A percentile compares a stretch with the other conserved stretches of the same genome.
Conservation (phyloP, 1,140 invertebrate species). For the Platyscapa corneri region DNA sequence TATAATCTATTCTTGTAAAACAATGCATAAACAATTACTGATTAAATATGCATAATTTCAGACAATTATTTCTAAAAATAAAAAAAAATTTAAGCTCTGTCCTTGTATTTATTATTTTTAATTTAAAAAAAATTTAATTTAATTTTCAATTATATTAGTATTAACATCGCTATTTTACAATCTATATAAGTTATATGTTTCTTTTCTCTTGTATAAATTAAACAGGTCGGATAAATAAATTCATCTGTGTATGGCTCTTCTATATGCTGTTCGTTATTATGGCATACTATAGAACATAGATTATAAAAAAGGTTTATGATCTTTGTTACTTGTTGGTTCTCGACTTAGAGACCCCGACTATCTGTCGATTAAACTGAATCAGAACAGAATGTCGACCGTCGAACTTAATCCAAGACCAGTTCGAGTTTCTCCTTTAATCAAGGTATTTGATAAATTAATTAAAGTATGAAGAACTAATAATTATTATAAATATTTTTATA, state of each 20-base stretch:
- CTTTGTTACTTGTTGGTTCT: not conserved
- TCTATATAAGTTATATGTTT: not conserved
- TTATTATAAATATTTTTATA: constrained; percentile 10
- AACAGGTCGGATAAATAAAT: not conserved
- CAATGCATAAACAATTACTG: no score
- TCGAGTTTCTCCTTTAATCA: constrained; percentile 83
- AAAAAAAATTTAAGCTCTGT: no score
- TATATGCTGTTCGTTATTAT: not conserved
- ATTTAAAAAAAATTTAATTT: no score
- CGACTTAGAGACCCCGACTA: not conserved
- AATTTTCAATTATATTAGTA: no score
- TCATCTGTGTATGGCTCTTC: not conserved
- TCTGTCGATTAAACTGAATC: not conserved
- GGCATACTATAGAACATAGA: no score
- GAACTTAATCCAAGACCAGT: constrained; percentile 74
- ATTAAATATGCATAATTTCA: no score
- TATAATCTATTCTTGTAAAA: no score
- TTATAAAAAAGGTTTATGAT: not conserved
- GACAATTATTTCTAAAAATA: no score
- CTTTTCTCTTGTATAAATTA: not conserved
- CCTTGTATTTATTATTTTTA: no score
- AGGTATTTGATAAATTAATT: constrained; percentile 70
- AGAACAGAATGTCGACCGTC: constrained; percentile 63
- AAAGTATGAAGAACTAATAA: not conserved
- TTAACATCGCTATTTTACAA: no score